These are phyloP conservation scores for Xenotilapia longispinis DNA, from an alignment of 2,113 vertebrate species.

Conservation along the genomic window DNA sequence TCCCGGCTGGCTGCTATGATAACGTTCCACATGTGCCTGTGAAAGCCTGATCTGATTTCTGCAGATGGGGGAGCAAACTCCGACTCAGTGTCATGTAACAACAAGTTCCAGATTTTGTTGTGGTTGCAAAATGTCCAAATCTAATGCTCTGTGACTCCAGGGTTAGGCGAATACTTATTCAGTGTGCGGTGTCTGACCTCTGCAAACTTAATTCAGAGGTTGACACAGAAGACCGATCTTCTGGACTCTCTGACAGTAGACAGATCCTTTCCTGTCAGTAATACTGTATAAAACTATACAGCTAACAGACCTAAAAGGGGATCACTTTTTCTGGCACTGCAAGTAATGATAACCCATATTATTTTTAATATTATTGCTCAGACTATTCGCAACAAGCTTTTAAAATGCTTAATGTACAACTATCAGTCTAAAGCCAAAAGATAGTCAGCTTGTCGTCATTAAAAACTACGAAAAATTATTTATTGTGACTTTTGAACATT, in stretches of 20 bases:
- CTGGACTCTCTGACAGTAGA: not conserved
- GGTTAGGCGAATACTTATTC: conserved; percentile 26
- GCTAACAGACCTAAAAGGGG: not conserved
- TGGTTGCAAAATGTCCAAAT: conserved; percentile 32
- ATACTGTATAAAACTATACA: not conserved
- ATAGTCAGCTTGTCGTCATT: not conserved
- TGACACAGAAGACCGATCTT: not conserved
- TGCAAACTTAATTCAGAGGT: conserved; percentile 5
- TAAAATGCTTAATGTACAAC: not conserved
- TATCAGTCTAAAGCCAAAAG: not conserved
- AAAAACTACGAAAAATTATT: not conserved
- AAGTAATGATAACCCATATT: not conserved
- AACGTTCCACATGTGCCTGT: not conserved
- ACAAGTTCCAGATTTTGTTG: conserved; percentile 43
- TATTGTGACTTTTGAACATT: not conserved
- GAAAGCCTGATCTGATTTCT: conserved; percentile 32
- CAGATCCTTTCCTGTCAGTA: not conserved
- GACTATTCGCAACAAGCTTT: not conserved
- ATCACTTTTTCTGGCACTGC: not conserved
- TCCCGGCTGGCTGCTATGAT: not conserved
- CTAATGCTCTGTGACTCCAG: conserved; percentile 23
- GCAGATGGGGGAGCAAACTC: conserved; percentile 14
- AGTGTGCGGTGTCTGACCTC: conserved; percentile 8
- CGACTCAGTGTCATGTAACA: conserved; percentile 1
- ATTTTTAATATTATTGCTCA: not conserved